These are phyloP conservation scores for Xerus rutilus DNA, from an alignment of 2,797 vertebrate genomes.

Conservation along the genomic window DNA sequence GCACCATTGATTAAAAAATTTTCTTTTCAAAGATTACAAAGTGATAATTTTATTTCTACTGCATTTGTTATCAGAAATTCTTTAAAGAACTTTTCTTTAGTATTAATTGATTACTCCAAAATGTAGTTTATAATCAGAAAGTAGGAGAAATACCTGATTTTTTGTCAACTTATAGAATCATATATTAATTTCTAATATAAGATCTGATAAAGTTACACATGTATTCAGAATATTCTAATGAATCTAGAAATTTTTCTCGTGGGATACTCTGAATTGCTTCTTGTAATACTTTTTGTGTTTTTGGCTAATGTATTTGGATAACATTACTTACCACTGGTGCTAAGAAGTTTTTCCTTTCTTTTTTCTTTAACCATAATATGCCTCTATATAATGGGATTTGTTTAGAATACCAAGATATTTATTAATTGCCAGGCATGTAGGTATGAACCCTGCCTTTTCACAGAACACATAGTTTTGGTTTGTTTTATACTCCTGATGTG, in stretches of 20 bases:
- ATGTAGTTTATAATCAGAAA: not conserved
- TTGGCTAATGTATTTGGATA: not conserved
- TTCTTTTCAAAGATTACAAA: not conserved
- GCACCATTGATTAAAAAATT: not conserved
- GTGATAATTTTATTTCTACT: not conserved
- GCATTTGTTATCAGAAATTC: not conserved
- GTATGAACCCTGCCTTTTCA: not conserved
- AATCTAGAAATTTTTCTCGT: not conserved
- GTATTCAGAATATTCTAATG: not conserved
- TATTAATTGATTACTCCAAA: not conserved
- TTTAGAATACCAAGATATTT: not conserved
- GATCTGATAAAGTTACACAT: not conserved
- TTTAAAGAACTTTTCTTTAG: not conserved
- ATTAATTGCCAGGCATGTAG: not conserved
- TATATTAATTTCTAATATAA: not conserved
- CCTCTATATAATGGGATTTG: not conserved
- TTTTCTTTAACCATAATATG: not conserved
- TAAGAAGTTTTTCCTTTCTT: not conserved
- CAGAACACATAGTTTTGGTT: not conserved
- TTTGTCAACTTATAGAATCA: constrained; percentile 16
- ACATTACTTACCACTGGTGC: not conserved
- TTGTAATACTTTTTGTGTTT: not conserved
- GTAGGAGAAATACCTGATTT: not conserved
- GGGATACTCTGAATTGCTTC: not conserved
- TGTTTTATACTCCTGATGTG: not conserved